Evolutionary conservation across 2,888 invertebrate species (phyloP).

Genomic region (Eurytoma californica): DNA sequence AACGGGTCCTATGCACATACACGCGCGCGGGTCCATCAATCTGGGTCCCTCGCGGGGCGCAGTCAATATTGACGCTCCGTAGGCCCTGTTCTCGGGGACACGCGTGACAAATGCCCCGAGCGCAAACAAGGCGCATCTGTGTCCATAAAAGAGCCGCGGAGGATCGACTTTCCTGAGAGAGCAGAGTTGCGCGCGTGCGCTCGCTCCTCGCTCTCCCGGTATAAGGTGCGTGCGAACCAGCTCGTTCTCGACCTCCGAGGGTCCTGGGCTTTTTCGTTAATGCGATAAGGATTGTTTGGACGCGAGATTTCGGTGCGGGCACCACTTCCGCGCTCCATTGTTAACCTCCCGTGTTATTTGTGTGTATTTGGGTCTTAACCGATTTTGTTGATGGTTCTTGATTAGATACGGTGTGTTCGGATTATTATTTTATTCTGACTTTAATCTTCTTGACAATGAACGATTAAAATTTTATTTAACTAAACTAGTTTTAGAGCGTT

Average conservation of each 20-base stretch:
- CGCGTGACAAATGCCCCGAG: conserved; percentile 74
- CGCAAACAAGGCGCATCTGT: conserved; percentile 74
- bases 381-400: no score
- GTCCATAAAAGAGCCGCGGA: conserved; percentile 64
- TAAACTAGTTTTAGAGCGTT: no score
- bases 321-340: no score
- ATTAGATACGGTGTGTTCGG: no score
- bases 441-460: no score
- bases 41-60: conserved; percentile 62
- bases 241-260: neutral
- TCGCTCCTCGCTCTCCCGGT: neutral
- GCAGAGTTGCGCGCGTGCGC: neutral
- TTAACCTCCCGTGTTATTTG: neutral
- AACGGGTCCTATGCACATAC: conserved; percentile 28
- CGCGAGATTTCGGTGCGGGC: no score
- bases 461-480: no score
- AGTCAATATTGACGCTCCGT: conserved; percentile 73
- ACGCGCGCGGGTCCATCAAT: conserved; percentile 71
- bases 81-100: conserved; percentile 68
- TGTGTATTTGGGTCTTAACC: neutral
- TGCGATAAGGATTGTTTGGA: conserved; percentile 41
- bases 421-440: no score
- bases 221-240: neutral
- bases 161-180: neutral
- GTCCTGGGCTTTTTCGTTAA: conserved; percentile 2